Evolutionary conservation across 35 echinoderm and acorn worm species (phyloP), one percentile per base, ranked within the genome.

Genomic region (Holothuria glaberrima): DNA sequence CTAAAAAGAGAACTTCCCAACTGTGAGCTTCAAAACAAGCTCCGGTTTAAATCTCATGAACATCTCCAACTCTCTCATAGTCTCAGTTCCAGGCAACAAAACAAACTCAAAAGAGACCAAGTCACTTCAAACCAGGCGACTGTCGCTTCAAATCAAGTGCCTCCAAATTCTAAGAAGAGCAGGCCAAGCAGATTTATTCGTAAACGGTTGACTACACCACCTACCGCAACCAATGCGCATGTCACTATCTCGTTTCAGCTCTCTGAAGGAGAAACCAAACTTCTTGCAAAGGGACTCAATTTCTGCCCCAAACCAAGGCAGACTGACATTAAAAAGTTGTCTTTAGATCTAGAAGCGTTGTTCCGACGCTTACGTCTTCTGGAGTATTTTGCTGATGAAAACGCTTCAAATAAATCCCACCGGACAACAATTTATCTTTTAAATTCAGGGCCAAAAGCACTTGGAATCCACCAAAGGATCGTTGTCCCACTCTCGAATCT

Each of bases 221-320:
- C 21, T 24, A n/a, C 3, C 22, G 27, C 26, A 18, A 71, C n/a
- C 28, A 30, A 80, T 6, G 4, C 75, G 0, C 31, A 44, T 12
- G 75, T 48, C 9, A 56, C 75, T 46, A 14, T 80, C 3, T 36
- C 75, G 16, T 80, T 18, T 80, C 36, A 80, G 75, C 75, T 80
- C 18, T 80, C 75, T 80, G 75, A 80, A 21, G 35, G 48, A 24
- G 75, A 80, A 80, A 44, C 59, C 24, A 85, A 85, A 63, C 0
- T 88, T 86, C 61, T 70, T 0, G 73, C 83, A 0, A 70, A 86
- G 61, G 59, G 59, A 34, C 61, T 86, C n/a, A 86, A 66, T 86
- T 86, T 86, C 60, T 86, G 83, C 83, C 83, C 57, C 24, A 68
- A 62, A 68, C 83, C 83, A 62, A 62, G 10, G 31, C 83, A 86